Evolutionary conservation across 1,140 invertebrate species (phyloP), one percentile per base, ranked within the genome.

Genomic region (Calliopsis andreniformis): DNA sequence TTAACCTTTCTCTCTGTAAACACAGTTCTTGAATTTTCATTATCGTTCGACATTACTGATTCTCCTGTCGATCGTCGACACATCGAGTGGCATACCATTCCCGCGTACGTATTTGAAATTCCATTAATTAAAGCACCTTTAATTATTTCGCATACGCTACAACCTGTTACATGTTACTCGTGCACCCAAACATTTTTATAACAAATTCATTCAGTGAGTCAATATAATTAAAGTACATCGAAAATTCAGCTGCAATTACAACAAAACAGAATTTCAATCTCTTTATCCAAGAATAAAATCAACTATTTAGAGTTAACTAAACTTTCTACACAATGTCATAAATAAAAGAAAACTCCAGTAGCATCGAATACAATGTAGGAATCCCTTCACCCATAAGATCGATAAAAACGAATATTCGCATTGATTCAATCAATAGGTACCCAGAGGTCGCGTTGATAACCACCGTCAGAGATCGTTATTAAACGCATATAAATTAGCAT

Each of bases 401-500:
- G 68, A 47, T 61, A 49, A 25, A 45, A 61, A 66, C 64, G 55
- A 42, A 55, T 62, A 72, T 62, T 73, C 77, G 79, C 77, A 86
- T 87, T 85, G 85, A 87, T 87, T 87, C 80, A 86, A 88, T 87
- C 86, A 78, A 72, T 49, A 61, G 53, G 78, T 79, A 87, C 82
- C 89, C 85, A 85, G 84, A 88, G 88, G 90, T 87, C 88, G 90
- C 90, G 90, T 88, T 90, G 86, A 89, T 91, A 90, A 91, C 88
- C 87, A 89, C 87, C 88, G 90, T 89, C 84, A 89, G 90, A 92
- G 90, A 92, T 92, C 89, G 90, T 91, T 92, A 92, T 92, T 92
- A 92, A 92, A 87, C 90, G 91, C 88, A 91, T 91, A 92, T 91
- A 91, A 91, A 92, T 92, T 92, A 91, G 90, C 91, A 92, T 92